A percentile compares a stretch with the other conserved stretches of the same genome.
phyloP scores from a whole-genome alignment of 1,140 invertebrate species.

The Bathynomus jamesi region DNA sequence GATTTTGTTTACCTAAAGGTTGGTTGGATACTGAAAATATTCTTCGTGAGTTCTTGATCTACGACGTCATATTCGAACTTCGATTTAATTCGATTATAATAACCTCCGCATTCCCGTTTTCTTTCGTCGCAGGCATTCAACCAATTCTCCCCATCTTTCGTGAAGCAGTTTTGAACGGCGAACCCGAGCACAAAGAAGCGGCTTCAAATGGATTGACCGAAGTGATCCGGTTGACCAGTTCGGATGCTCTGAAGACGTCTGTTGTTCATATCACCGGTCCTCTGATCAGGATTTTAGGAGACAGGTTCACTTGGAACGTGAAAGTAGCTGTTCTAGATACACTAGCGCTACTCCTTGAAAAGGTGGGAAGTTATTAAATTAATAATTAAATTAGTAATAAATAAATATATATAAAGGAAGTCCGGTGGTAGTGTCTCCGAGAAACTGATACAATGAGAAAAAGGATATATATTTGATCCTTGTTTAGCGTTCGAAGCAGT shows the following conservation, averaged over 20 bases:
- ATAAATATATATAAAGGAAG: too few species aligned
- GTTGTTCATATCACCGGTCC: conserved; percentile 96
- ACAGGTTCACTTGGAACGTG: conserved; percentile 84
- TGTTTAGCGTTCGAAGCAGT: too few species aligned
- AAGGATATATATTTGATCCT: too few species aligned
- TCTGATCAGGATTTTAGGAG: conserved; percentile 91
- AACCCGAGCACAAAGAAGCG: conserved; percentile 88
- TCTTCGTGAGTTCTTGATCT: too few species aligned
- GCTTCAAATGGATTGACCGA: conserved; percentile 90
- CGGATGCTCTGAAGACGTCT: conserved; percentile 80
- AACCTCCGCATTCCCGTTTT: too few species aligned
- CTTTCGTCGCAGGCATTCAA: conserved; percentile 62
- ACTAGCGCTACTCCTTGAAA: conserved; percentile 78
- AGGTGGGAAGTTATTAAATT: conserved; percentile 50
- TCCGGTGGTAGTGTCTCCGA: too few species aligned
- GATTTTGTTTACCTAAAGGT: conserved; percentile 86
- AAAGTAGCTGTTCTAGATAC: conserved; percentile 95
- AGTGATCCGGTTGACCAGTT: conserved; percentile 76
- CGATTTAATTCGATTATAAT: too few species aligned
- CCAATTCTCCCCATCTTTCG: conserved; percentile 90
- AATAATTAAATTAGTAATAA: too few species aligned
- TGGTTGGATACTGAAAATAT: too few species aligned
- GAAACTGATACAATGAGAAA: too few species aligned
- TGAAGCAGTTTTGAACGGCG: conserved; percentile 89
- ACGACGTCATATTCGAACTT: too few species aligned